Evolutionary conservation across 2,797 vertebrate genomes (phyloP).

Genomic region (Triplophysa yarkandensis): DNA sequence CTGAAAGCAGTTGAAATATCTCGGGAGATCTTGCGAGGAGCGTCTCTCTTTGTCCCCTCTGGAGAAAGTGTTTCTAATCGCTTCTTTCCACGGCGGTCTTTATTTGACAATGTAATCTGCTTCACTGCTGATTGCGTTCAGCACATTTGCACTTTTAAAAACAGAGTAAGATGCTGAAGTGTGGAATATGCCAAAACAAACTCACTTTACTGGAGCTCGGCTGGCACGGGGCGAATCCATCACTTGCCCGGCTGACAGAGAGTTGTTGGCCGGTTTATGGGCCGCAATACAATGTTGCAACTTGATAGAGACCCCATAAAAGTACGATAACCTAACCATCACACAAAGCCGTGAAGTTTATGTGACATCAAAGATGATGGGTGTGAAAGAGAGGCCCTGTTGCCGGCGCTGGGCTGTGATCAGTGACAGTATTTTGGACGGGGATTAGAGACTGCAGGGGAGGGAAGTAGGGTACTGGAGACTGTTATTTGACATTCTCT

Average conservation of each 20-base stretch:
- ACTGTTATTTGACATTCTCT: slow-evolving; percentile 65
- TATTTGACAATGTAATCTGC: slow-evolving; percentile 53
- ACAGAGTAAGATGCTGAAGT: slow-evolving; percentile 46
- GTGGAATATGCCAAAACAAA: slow-evolving; percentile 49
- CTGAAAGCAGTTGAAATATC: slow-evolving; percentile 16
- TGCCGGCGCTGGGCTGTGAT: slow-evolving; percentile 24
- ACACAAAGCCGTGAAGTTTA: slow-evolving; percentile 42
- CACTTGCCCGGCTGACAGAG: slow-evolving; percentile 32
- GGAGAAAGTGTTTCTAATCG: slow-evolving; percentile 44
- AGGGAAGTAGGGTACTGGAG: slow-evolving; percentile 53
- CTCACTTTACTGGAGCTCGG: slow-evolving; percentile 26
- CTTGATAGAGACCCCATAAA: slow-evolving; percentile 50
- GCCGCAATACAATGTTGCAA: slow-evolving; percentile 26
- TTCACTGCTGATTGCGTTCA: slow-evolving; percentile 48
- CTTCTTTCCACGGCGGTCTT: slow-evolving; percentile 21
- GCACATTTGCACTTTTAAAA: slow-evolving; percentile 54
- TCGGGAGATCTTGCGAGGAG: slow-evolving; percentile 20
- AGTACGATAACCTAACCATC: slow-evolving; percentile 44
- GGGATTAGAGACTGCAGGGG: slow-evolving; percentile 62
- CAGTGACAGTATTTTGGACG: slow-evolving; percentile 49
- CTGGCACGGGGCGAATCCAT: slow-evolving; percentile 34
- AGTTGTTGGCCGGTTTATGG: slow-evolving; percentile 35
- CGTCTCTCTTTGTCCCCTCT: slow-evolving; percentile 40
- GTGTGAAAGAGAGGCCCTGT: slow-evolving; percentile 26
- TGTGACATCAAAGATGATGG: slow-evolving; percentile 52